Evolutionary conservation across 1,140 invertebrate species (phyloP).

Genomic region (Diachasmimorpha longicaudata): DNA sequence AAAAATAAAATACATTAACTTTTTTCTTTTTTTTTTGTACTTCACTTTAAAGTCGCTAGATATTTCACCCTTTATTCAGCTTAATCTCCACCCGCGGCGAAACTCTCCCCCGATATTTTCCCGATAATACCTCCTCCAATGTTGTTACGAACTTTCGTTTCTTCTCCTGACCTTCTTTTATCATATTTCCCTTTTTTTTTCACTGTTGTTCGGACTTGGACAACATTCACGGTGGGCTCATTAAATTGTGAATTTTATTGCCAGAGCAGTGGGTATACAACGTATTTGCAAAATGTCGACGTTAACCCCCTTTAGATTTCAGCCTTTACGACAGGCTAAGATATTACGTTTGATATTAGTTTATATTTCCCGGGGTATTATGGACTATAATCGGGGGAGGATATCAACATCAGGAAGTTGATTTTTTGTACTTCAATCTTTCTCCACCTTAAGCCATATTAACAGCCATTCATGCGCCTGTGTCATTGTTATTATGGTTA

Average conservation of each 20-base stretch:
- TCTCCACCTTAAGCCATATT: neutral
- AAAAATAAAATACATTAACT: too few relatives aligned
- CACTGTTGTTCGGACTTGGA: neutral
- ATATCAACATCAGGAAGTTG: neutral
- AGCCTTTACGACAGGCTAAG: slow-evolving; percentile 19
- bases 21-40: too few relatives aligned
- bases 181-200: neutral
- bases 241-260: slow-evolving; percentile 18
- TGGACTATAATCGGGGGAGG: neutral
- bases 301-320: slow-evolving; percentile 21
- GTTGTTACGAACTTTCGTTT: neutral
- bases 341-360: slow-evolving; percentile 11
- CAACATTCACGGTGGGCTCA: slow-evolving; percentile 13
- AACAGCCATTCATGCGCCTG: neutral
- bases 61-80: neutral
- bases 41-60: neutral
- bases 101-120: neutral
- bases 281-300: neutral
- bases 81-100: neutral
- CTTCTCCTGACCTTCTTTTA: neutral
- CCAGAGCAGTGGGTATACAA: neutral
- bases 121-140: neutral
- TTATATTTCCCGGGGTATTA: slow-evolving; percentile 7
- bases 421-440: neutral
- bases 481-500: neutral